Base-by-base conservation (phyloP, 2,797 vertebrate genomes). In the Gymnothorax javanicus region DNA sequence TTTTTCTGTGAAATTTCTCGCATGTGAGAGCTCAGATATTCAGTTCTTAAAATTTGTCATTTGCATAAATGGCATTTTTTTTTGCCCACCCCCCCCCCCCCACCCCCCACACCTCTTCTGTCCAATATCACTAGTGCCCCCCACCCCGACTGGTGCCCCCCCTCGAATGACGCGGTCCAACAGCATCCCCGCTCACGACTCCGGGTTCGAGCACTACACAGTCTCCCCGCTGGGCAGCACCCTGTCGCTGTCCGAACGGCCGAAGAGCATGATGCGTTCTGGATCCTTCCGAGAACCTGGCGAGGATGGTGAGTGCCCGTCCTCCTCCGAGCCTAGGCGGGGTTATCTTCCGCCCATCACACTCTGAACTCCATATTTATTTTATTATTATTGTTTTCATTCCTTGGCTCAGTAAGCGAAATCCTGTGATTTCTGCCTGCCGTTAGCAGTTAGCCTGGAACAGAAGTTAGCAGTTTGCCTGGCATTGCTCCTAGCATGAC, bases 121-220 rank as follows among this genome's bases (percentile, higher is more conserved):
- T 81, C 89, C 91, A 90, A 93, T 89, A 89, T 87, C 89, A 92
- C 92, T 88, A 94, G 94, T 93, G 96, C 92, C 93, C 54, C 91
- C 94, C 59, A 94, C 94, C 58, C 97, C 97, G 89, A 95, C 96
- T 1, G 88, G 96, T 17, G 86, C 96, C 90, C 92, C 97, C 88
- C 97, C 97, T 0, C 96, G 97, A 91, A 99, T 99, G 96, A 98
- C 96, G 89, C 97, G 98, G 85, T 99, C 98, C 93, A 99, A 98
- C 96, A 99, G 98, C 96, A 99, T 99, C 93, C 98, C 98, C 58
- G 96, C 97, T 85, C 98, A 98, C 1, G 98, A 99, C 79, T 95
- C 97, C 88, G 96, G 97, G 84, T 95, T 98, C 90, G 98, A 99
- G 93, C 96, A 98, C 89, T 98, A 97, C 87, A 95, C 95, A 75